Evolutionary conservation across 2,888 invertebrate genomes (phyloP).

Genomic region (Pristionchus entomophagus): DNA sequence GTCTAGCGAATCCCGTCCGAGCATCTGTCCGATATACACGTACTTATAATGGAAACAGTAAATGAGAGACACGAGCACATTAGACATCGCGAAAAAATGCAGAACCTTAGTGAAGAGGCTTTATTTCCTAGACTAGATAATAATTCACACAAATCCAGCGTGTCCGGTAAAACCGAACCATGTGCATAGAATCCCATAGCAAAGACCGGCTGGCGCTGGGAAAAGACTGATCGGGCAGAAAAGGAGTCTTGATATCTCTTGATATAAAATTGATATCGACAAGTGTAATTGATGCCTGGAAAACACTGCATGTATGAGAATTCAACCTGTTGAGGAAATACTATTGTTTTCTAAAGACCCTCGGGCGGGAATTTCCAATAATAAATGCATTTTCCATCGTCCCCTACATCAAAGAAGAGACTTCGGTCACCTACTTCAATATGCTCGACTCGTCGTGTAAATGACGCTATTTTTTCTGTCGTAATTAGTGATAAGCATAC

Average conservation of each 20-base stretch:
- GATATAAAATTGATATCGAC: not conserved
- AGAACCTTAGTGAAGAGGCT: not conserved
- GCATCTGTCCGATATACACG: no score
- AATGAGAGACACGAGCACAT: not conserved
- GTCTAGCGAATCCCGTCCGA: no score
- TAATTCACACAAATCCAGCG: not conserved
- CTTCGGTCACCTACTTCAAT: not conserved
- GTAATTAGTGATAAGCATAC: not conserved
- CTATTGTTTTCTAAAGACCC: no score
- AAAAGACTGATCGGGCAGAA: not conserved
- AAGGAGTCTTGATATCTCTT: no score
- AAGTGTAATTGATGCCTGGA: not conserved
- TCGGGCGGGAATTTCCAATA: no score
- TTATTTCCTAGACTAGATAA: no score
- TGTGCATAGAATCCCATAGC: not conserved
- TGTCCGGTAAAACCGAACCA: not conserved
- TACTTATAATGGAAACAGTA: slow-evolving; percentile 11
- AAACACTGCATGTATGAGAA: no score
- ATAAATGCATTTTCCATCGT: no score
- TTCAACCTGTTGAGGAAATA: no score
- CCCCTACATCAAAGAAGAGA: not conserved
- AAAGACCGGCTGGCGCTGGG: not conserved
- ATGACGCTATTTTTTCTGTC: not conserved
- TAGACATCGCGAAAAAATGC: no score
- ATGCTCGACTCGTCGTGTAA: not conserved